phyloP scores from a whole-genome alignment of 92 coral and sea anemone genomes.

The Actinostola sp. region DNA sequence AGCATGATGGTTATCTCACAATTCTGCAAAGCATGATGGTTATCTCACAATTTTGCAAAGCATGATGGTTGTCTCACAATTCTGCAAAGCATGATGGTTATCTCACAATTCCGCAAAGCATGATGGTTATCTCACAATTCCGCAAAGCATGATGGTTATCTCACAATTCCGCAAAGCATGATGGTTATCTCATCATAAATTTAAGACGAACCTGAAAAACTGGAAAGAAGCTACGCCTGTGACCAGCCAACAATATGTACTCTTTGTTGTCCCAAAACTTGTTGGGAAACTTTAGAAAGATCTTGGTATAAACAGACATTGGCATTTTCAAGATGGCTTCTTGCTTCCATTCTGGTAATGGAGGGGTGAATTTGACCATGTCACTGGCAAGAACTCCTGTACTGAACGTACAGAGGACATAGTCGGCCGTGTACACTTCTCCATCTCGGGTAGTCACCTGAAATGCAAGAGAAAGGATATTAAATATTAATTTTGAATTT shows the following conservation, averaged over 20 bases:
- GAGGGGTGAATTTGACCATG: constrained; percentile 62
- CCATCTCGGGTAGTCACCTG: constrained; percentile 63
- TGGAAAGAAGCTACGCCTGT: constrained; percentile 50
- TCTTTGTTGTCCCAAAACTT: constrained; percentile 75
- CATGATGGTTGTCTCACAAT: too few relatives aligned
- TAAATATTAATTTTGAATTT: too few relatives aligned
- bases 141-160: too few relatives aligned
- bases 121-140: too few relatives aligned
- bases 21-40: too few relatives aligned
- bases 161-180: too few relatives aligned
- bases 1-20: too few relatives aligned
- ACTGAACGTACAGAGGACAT: constrained; percentile 73
- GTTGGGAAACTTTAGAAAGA: constrained; percentile 66
- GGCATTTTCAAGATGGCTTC: constrained; percentile 66
- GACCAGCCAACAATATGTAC: constrained; percentile 53
- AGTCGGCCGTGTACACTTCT: constrained; percentile 50
- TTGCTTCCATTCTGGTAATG: constrained; percentile 71
- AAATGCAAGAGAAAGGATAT: too few relatives aligned
- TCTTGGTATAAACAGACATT: constrained; percentile 54
- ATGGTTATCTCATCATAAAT: too few relatives aligned
- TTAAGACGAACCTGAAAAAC: constrained; percentile 16
- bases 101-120: too few relatives aligned
- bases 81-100: too few relatives aligned
- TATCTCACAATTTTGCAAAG: too few relatives aligned
- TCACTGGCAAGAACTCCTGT: constrained; percentile 73